Evolutionary conservation across 2,113 vertebrate genomes (phyloP).

Genomic region (Tylochromis polylepis): DNA sequence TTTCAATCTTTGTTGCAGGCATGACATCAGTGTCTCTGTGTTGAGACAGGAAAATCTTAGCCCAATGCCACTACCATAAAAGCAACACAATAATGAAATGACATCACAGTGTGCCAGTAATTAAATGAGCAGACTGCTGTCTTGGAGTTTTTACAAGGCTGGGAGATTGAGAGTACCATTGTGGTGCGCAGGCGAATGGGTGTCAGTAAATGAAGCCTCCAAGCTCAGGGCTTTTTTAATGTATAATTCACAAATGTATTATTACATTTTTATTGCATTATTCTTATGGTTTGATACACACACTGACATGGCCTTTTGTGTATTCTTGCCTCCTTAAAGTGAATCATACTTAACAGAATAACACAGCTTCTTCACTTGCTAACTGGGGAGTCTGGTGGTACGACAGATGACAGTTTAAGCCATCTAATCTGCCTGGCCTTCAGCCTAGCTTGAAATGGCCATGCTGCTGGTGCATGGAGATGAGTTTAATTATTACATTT

Average conservation of each 20-base stretch:
- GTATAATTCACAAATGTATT: not conserved
- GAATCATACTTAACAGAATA: not conserved
- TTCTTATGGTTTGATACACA: not conserved
- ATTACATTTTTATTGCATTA: not conserved
- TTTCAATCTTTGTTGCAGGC: slow-evolving; percentile 56
- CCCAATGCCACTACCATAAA: slow-evolving; percentile 57
- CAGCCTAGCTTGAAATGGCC: slow-evolving; percentile 22
- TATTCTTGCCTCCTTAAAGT: not conserved
- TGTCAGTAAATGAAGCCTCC: not conserved
- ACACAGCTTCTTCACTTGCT: not conserved
- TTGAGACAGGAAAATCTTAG: slow-evolving; percentile 65
- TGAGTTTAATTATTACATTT: slow-evolving; percentile 51
- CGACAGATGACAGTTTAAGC: slow-evolving; percentile 24
- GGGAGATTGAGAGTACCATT: slow-evolving; percentile 28
- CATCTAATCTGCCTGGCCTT: slow-evolving; percentile 24
- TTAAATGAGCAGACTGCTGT: slow-evolving; percentile 63
- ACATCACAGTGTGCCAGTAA: slow-evolving; percentile 58
- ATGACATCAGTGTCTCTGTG: slow-evolving; percentile 66
- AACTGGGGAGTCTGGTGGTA: not conserved
- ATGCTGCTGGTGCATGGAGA: slow-evolving; percentile 1
- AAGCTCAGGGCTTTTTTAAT: not conserved
- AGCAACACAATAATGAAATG: slow-evolving; percentile 69
- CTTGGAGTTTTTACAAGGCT: slow-evolving; percentile 53
- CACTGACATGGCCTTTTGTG: not conserved
- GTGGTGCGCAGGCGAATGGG: not conserved